Evolutionary conservation across 2,113 vertebrate genomes (phyloP).

Genomic region (Notechis scutatus): DNA sequence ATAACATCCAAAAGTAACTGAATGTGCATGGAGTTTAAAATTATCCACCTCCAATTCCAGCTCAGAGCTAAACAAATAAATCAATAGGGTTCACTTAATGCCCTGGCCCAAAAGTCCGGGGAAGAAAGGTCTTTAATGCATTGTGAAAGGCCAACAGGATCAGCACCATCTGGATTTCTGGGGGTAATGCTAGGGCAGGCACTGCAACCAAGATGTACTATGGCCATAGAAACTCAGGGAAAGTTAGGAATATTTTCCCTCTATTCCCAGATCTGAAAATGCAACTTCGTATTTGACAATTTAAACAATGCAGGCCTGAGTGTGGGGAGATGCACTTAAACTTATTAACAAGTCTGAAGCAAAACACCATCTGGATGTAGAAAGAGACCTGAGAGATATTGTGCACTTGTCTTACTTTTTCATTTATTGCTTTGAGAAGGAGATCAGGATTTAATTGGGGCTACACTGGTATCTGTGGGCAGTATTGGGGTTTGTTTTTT

Average conservation of each 20-base stretch:
- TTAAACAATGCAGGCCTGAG: no score
- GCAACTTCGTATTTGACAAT: background rate
- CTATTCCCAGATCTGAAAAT: background rate
- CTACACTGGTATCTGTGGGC: background rate
- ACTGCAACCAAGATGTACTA: background rate
- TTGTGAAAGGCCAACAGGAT: background rate
- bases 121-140: background rate
- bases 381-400: background rate
- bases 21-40: background rate
- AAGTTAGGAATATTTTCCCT: background rate
- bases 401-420: background rate
- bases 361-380: background rate
- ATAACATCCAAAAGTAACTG: background rate
- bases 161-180: background rate
- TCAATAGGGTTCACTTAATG: background rate
- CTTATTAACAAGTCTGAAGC: background rate
- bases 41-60: background rate
- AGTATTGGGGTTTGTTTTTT: background rate
- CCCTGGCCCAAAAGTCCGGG: background rate
- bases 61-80: background rate
- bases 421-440: background rate
- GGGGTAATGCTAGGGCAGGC: background rate
- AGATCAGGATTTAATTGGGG: background rate
- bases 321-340: background rate
- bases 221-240: background rate